Evolutionary conservation across 2,797 vertebrate genomes (phyloP).

Genomic region (Liparis tanakae): DNA sequence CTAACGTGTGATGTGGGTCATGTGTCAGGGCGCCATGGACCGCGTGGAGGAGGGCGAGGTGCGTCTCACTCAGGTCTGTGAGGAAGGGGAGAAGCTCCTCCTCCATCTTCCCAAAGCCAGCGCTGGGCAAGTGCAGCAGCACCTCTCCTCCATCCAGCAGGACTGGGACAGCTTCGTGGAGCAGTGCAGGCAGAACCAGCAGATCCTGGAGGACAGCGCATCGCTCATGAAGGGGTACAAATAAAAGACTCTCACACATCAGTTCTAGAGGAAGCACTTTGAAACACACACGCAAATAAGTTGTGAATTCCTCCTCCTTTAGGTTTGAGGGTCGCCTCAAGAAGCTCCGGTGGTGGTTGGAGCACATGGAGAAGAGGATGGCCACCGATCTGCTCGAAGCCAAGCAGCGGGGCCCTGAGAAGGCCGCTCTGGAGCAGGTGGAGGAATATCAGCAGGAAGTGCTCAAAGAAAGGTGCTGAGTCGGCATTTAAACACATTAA

Average conservation of each 20-base stretch:
- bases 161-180: conserved; percentile 92
- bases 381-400: conserved; percentile 88
- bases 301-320: conserved; percentile 52
- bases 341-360: conserved; percentile 91
- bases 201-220: conserved; percentile 89
- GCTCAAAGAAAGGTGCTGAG: conserved; percentile 88
- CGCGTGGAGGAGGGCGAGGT: conserved; percentile 88
- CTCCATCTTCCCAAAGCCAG: conserved; percentile 89
- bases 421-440: conserved; percentile 89
- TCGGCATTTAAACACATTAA: background rate
- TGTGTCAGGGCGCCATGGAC: conserved; percentile 86
- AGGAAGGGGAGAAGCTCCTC: conserved; percentile 91
- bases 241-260: conserved; percentile 17
- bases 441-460: conserved; percentile 93
- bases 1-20: conserved; percentile 6
- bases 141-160: conserved; percentile 90
- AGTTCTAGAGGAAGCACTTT: background rate
- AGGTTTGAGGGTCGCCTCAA: conserved; percentile 93
- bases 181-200: conserved; percentile 90
- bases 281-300: accelerated
- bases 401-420: conserved; percentile 87
- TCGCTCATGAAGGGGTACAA: conserved; percentile 83
- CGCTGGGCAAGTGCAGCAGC: conserved; percentile 90
- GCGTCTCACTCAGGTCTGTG: conserved; percentile 88
- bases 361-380: conserved; percentile 90